Conservation (phyloP, 2,888 invertebrate genomes). For the Camponotus fellah region DNA sequence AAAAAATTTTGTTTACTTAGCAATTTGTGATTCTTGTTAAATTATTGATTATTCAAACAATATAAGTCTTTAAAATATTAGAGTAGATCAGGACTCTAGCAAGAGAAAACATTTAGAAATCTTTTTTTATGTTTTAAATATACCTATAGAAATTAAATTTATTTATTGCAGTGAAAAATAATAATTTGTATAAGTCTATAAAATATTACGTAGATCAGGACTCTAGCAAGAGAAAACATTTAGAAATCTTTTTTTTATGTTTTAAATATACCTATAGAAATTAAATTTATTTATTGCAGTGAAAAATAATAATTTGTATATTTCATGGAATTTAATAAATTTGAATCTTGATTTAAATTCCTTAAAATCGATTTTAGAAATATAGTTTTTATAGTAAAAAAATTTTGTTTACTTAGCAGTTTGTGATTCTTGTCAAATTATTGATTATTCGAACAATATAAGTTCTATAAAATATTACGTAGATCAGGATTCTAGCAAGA, state of each 20-base stretch:
- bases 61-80: neutral
- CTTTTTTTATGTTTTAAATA: too few species aligned
- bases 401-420: neutral
- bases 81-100: neutral
- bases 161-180: neutral
- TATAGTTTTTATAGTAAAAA: neutral
- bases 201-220: neutral
- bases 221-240: too few species aligned
- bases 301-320: neutral
- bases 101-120: too few species aligned
- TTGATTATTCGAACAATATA: neutral
- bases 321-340: neutral
- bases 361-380: neutral
- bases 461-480: neutral
- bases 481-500: neutral
- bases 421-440: neutral
- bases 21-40: neutral
- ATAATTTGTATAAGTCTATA: neutral
- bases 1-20: neutral
- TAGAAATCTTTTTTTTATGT: too few species aligned
- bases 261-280: neutral
- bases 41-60: neutral
- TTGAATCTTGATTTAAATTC: neutral
- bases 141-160: too few species aligned
- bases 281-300: neutral